Conservation (phyloP, 1,140 invertebrate species). For the Copidosoma floridanum region DNA sequence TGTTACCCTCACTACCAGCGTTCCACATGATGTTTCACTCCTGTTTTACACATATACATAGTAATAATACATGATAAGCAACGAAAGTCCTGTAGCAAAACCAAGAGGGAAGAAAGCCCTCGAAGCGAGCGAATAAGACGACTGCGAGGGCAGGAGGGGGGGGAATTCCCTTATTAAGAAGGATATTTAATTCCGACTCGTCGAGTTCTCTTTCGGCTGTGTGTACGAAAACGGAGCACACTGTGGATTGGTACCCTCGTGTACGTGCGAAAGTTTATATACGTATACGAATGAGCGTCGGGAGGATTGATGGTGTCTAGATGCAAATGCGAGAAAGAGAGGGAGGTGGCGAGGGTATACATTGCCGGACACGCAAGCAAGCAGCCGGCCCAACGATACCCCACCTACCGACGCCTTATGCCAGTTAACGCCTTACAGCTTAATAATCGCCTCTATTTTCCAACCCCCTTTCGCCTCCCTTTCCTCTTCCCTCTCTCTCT, state of each 20-base stretch:
- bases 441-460: conserved; percentile 56
- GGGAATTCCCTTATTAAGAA: conserved; percentile 37
- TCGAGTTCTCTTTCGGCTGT: too few relatives aligned
- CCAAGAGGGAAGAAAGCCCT: too few relatives aligned
- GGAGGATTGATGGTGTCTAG: conserved; percentile 58
- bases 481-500: conserved; percentile 28
- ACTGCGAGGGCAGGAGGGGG: conserved; percentile 2
- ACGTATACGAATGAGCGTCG: conserved; percentile 50
- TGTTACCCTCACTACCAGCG: too few relatives aligned
- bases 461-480: neutral
- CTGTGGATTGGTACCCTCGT: too few relatives aligned
- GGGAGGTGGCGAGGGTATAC: neutral
- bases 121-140: too few relatives aligned
- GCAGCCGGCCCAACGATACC: conserved; percentile 47
- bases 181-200: conserved; percentile 50
- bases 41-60: too few relatives aligned
- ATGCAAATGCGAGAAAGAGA: conserved; percentile 50
- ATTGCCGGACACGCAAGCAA: conserved; percentile 49
- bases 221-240: too few relatives aligned
- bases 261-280: too few relatives aligned
- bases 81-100: too few relatives aligned
- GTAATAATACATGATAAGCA: too few relatives aligned
- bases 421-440: conserved; percentile 59
- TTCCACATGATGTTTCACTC: too few relatives aligned
- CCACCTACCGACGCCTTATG: conserved; percentile 57